These are phyloP conservation scores for Sigmodon hispidus DNA, from an alignment of 2,113 vertebrate species.

Conservation along the genomic window DNA sequence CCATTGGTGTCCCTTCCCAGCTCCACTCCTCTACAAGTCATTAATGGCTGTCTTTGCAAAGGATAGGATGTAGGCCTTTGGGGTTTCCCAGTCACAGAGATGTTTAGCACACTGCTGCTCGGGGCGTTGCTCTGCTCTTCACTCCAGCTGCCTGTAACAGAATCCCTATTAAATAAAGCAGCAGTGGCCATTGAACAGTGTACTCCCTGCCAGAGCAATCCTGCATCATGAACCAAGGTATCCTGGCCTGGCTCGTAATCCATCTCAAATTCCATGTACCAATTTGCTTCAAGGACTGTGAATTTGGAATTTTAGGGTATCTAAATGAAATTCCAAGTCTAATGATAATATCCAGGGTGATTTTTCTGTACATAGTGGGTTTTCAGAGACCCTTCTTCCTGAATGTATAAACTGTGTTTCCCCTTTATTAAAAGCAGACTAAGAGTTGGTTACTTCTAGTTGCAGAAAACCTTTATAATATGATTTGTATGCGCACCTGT, in stretches of 20 bases:
- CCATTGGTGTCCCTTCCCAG: not conserved
- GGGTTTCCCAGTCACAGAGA: conserved; percentile 34
- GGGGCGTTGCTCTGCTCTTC: not conserved
- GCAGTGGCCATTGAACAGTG: not conserved
- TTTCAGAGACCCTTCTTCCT: not conserved
- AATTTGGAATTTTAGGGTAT: not conserved
- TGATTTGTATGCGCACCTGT: not conserved
- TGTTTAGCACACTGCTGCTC: conserved; percentile 44
- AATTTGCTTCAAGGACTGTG: not conserved
- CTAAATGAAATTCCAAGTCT: not conserved
- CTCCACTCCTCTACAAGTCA: not conserved
- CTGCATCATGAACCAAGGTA: not conserved
- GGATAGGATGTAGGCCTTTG: not conserved
- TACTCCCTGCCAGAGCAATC: not conserved
- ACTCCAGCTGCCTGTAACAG: rapidly evolving
- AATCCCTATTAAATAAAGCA: conserved; percentile 42
- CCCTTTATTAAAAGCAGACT: not conserved
- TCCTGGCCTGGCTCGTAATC: not conserved
- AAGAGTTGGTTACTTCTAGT: not conserved
- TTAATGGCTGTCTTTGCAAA: conserved; percentile 33
- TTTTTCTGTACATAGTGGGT: not conserved
- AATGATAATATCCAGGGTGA: not conserved
- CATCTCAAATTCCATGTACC: not conserved
- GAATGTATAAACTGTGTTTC: not conserved
- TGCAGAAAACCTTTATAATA: conserved; percentile 27